A percentile compares a stretch with the other conserved stretches of the same genome.
phyloP scores from a whole-genome alignment of 2,797 vertebrate genomes.

The Lophius americanus region DNA sequence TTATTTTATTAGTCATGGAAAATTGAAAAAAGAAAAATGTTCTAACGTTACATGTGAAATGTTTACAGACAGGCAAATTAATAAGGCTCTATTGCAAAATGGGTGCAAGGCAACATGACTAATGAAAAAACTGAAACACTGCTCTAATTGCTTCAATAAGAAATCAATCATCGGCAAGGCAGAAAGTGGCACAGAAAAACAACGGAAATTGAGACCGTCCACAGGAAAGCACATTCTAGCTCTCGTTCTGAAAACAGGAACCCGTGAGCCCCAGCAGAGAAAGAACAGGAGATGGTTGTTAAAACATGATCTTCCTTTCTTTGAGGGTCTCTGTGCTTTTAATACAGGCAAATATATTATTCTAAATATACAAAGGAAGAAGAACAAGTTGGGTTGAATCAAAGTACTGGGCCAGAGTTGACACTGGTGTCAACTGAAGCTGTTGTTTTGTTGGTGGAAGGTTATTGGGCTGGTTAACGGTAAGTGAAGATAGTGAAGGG shows the following conservation, averaged over 20 bases:
- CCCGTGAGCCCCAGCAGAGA: conserved; percentile 13
- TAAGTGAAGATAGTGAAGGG: no score
- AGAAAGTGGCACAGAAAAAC: conserved; percentile 62
- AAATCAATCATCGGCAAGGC: conserved; percentile 23
- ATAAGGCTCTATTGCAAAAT: no score
- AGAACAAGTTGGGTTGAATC: neutral
- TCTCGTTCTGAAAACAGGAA: conserved; percentile 62
- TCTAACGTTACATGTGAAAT: no score
- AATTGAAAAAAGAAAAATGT: no score
- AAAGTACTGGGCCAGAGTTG: no score
- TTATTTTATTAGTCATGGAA: no score
- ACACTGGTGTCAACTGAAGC: no score
- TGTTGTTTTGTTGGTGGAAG: no score
- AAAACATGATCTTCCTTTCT: conserved; percentile 40
- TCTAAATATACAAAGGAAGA: conserved; percentile 1
- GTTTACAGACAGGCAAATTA: no score
- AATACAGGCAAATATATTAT: conserved; percentile 12
- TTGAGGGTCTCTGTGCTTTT: conserved; percentile 14
- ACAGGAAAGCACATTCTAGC: conserved; percentile 53
- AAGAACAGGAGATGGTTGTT: conserved; percentile 45
- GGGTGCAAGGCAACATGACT: no score
- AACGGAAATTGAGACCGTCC: conserved; percentile 54
- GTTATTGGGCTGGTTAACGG: no score
- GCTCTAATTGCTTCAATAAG: neutral
- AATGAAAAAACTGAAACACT: neutral